These are phyloP conservation scores for Chelonoidis abingdonii DNA, from an alignment of 2,113 vertebrate species.

Conservation along the genomic window DNA sequence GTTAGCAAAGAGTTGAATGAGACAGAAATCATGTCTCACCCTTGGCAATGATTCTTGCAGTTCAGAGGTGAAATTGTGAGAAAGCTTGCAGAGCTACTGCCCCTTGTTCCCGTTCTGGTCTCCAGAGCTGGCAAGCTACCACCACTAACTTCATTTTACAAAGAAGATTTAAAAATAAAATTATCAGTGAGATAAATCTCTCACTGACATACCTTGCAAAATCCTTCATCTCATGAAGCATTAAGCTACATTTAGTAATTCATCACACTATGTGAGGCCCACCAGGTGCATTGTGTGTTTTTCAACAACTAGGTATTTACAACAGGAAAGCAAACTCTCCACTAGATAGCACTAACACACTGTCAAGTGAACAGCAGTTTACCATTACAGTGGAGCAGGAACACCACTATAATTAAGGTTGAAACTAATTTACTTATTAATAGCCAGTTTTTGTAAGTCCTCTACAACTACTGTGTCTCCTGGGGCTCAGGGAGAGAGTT, in stretches of 20 bases:
- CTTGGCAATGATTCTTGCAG: background rate
- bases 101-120: background rate
- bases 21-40: background rate
- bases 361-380: background rate
- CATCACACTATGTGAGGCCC: background rate
- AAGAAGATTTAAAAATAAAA: background rate
- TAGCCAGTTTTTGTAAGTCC: background rate
- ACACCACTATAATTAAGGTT: conserved; percentile 27
- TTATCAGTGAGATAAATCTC: background rate
- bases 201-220: background rate
- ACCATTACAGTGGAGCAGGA: background rate
- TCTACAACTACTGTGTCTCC: conserved; percentile 30
- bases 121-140: rapidly evolving
- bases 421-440: background rate
- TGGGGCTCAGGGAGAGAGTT: conserved; percentile 28
- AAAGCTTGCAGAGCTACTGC: background rate
- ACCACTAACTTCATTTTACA: background rate
- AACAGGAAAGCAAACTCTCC: background rate
- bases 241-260: background rate
- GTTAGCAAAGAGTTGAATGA: background rate
- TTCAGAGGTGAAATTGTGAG: background rate
- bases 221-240: background rate
- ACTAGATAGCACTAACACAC: background rate
- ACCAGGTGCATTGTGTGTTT: rapidly evolving
- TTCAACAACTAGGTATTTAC: rapidly evolving